Evolutionary conservation across 2,888 invertebrate genomes (phyloP).

Genomic region (Sphinx pinastri): DNA sequence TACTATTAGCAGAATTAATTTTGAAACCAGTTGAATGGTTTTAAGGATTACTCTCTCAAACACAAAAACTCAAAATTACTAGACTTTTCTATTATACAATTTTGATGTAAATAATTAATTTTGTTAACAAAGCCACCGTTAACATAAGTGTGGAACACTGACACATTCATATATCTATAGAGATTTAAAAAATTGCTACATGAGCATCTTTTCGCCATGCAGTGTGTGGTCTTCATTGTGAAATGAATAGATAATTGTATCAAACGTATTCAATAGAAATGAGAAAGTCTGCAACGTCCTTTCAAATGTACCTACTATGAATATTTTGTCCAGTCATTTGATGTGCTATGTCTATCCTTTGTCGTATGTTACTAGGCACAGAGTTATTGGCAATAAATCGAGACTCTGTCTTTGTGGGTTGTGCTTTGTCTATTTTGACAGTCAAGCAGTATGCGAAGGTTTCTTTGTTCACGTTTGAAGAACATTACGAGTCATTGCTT

Average conservation of each 20-base stretch:
- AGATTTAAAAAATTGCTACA: neutral
- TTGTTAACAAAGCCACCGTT: too few relatives aligned
- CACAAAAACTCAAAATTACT: too few relatives aligned
- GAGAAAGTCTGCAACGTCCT: slow-evolving; percentile 13
- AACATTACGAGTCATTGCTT: too few relatives aligned
- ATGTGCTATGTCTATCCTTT: slow-evolving; percentile 5
- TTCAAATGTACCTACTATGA: neutral
- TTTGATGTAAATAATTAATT: too few relatives aligned
- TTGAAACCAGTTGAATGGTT: too few relatives aligned
- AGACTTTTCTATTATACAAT: too few relatives aligned
- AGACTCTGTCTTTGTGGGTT: neutral
- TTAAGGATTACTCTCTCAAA: too few relatives aligned
- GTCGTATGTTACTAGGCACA: neutral
- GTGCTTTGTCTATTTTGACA: too few relatives aligned
- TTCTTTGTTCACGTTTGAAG: too few relatives aligned
- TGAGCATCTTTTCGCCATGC: neutral
- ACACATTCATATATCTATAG: neutral
- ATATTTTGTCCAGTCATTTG: slow-evolving; percentile 4
- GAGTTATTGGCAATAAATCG: neutral
- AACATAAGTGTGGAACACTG: too few relatives aligned
- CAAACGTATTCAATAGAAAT: neutral
- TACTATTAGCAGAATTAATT: too few relatives aligned
- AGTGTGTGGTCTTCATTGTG: slow-evolving; percentile 15
- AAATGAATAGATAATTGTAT: slow-evolving; percentile 3
- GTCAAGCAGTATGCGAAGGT: too few relatives aligned